Percentiles rank a stretch among this genome's conserved stretches.
These are phyloP conservation scores for Capromys pilorides DNA, from an alignment of 2,797 vertebrate species.

Conservation along the genomic window DNA sequence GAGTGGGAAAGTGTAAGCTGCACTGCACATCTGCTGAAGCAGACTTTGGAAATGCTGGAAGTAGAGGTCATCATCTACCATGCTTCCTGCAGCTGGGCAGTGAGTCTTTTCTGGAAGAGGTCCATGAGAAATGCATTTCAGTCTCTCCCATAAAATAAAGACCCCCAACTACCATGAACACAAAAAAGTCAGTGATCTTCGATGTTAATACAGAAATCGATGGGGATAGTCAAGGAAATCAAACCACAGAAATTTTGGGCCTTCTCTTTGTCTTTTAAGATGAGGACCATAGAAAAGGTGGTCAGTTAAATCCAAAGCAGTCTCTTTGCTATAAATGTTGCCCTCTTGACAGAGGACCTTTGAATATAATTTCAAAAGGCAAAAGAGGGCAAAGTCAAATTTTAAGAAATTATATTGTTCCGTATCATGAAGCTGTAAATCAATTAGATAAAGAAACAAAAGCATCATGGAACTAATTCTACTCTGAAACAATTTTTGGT, in stretches of 20 bases:
- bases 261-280: not conserved
- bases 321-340: not conserved
- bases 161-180: not conserved
- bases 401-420: not conserved
- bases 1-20: not conserved
- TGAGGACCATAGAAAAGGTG: not conserved
- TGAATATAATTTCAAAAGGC: not conserved
- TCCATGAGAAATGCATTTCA: not conserved
- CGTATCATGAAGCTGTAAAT: not conserved
- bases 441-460: not conserved
- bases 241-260: not conserved
- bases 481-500: conserved; percentile 10
- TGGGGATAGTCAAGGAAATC: not conserved
- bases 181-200: not conserved
- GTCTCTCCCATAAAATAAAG: not conserved
- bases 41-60: not conserved
- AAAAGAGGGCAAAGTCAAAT: not conserved
- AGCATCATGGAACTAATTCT: conserved; percentile 4
- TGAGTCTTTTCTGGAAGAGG: not conserved
- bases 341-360: not conserved
- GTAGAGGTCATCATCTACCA: not conserved
- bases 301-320: not conserved
- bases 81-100: not conserved
- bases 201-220: not conserved
- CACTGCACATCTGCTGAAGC: not conserved